Conservation (phyloP, 2,888 invertebrate genomes). For the Drosophila affinis region DNA sequence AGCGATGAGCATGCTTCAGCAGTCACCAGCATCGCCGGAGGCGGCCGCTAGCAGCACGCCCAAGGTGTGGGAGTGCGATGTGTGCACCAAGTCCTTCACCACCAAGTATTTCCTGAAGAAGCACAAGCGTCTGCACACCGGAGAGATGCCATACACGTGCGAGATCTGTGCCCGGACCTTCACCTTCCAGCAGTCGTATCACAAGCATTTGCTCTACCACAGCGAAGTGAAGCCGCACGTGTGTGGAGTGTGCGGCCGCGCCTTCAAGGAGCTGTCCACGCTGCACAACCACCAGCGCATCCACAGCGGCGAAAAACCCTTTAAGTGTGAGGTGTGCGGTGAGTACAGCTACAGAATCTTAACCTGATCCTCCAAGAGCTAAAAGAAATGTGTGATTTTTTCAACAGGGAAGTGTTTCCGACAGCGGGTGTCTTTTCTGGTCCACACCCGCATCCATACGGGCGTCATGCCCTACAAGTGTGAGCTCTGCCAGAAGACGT, state of each 20-base stretch:
- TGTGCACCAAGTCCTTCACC: conserved; percentile 92
- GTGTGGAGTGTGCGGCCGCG: conserved; percentile 90
- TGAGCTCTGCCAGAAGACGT: conserved; percentile 90
- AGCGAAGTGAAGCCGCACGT: conserved; percentile 92
- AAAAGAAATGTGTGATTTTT: background rate
- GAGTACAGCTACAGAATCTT: conserved; percentile 60
- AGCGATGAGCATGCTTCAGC: conserved; percentile 68
- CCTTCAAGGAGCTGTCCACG: conserved; percentile 94
- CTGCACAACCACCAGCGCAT: conserved; percentile 94
- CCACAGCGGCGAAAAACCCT: conserved; percentile 91
- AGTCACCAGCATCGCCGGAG: conserved; percentile 25
- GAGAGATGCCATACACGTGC: conserved; percentile 94
- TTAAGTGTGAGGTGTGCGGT: conserved; percentile 95
- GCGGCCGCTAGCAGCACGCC: conserved; percentile 84
- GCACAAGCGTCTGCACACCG: conserved; percentile 93
- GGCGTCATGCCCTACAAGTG: conserved; percentile 95
- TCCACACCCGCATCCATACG: conserved; percentile 91
- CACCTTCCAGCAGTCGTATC: conserved; percentile 95
- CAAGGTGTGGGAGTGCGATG: conserved; percentile 94
- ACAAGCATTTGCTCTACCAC: conserved; percentile 94
- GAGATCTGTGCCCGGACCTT: conserved; percentile 92
- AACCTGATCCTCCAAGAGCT: background rate
- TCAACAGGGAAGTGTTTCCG: conserved; percentile 91
- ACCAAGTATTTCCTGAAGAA: conserved; percentile 95
- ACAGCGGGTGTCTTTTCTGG: conserved; percentile 93